phyloP scores from a whole-genome alignment of 2,797 vertebrate genomes.

The Fundulus diaphanus region DNA sequence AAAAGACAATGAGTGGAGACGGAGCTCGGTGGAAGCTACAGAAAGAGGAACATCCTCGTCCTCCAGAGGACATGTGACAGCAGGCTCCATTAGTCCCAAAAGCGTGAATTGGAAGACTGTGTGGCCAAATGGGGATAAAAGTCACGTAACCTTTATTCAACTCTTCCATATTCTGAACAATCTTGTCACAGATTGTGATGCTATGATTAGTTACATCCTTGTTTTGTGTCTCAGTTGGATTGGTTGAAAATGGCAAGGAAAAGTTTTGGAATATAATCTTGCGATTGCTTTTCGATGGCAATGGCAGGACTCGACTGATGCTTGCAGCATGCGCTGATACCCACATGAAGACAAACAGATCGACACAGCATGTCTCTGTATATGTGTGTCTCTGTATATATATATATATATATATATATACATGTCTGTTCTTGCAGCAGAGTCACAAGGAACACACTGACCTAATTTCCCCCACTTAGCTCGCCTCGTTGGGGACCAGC shows the following conservation, averaged over 20 bases:
- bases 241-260: conserved; percentile 23
- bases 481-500: conserved; percentile 77
- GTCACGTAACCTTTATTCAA: conserved; percentile 56
- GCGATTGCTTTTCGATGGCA: not conserved
- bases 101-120: conserved; percentile 49
- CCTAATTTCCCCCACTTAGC: conserved; percentile 81
- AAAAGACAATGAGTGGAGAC: conserved; percentile 53
- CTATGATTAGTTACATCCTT: conserved; percentile 61
- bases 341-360: conserved; percentile 34
- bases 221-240: conserved; percentile 37
- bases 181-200: conserved; percentile 49
- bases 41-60: conserved; percentile 56
- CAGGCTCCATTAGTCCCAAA: conserved; percentile 61
- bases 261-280: conserved; percentile 9
- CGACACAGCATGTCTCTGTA: conserved; percentile 29
- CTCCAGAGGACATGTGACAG: conserved; percentile 71
- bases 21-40: conserved; percentile 56
- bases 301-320: not conserved
- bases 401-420: conserved; percentile 43
- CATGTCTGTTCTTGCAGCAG: conserved; percentile 65
- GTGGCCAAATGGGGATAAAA: conserved; percentile 57
- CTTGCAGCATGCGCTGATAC: conserved; percentile 1
- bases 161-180: conserved; percentile 44
- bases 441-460: conserved; percentile 80
- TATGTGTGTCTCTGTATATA: conserved; percentile 50